phyloP scores from a whole-genome alignment of 2,113 vertebrate genomes.

The Cromileptes altivelis region DNA sequence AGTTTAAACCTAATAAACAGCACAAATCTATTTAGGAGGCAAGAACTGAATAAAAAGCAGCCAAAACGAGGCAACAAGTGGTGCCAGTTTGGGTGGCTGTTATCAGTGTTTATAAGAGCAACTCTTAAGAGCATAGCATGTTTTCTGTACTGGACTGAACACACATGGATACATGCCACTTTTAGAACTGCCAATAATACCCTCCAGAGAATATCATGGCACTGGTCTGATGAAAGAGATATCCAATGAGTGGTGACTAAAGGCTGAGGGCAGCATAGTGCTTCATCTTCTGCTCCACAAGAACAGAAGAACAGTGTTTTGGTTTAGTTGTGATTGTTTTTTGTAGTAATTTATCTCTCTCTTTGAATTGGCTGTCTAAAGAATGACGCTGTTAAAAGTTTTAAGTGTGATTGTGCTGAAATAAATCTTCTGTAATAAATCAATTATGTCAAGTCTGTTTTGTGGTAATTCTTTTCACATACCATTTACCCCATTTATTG shows the following conservation, averaged over 20 bases:
- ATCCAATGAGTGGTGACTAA: slow-evolving; percentile 22
- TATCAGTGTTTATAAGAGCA: slow-evolving; percentile 59
- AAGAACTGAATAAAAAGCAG: slow-evolving; percentile 2
- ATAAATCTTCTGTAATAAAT: background rate
- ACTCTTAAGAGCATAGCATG: slow-evolving; percentile 50
- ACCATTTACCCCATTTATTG: no score
- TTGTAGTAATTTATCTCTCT: background rate
- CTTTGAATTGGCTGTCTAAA: background rate
- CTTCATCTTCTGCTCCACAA: slow-evolving; percentile 13
- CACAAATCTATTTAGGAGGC: background rate
- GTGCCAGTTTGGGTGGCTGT: slow-evolving; percentile 47
- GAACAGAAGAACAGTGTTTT: slow-evolving; percentile 14
- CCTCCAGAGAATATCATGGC: slow-evolving; percentile 58
- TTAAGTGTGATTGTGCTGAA: background rate
- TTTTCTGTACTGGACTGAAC: slow-evolving; percentile 56
- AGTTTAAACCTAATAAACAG: slow-evolving; percentile 22
- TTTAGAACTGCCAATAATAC: slow-evolving; percentile 67
- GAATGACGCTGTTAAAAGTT: background rate
- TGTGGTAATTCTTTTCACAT: background rate
- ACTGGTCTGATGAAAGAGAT: slow-evolving; percentile 31
- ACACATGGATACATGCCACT: slow-evolving; percentile 65
- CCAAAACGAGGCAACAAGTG: slow-evolving; percentile 22
- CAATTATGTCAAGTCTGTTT: background rate
- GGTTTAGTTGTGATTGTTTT: background rate
- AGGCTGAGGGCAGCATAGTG: background rate